A percentile compares a stretch with the other conserved stretches of the same genome.
phyloP scores from a whole-genome alignment of 2,113 vertebrate species.

The Petaurus breviceps region DNA sequence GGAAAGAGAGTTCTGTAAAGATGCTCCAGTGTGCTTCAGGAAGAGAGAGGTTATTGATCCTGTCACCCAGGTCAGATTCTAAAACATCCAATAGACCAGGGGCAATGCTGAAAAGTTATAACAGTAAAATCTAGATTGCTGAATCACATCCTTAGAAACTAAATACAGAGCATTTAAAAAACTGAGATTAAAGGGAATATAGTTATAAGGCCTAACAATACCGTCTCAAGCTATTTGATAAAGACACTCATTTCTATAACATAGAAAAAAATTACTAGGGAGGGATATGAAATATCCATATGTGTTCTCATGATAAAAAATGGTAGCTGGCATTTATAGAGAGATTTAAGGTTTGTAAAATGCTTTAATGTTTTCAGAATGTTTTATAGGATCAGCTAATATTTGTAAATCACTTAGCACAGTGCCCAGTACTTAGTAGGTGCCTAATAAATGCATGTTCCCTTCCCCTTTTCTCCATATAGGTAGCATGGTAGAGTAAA shows the following conservation, averaged over 20 bases:
- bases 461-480: neutral
- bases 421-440: neutral
- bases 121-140: neutral
- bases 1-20: neutral
- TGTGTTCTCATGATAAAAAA: neutral
- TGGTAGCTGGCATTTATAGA: neutral
- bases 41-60: neutral
- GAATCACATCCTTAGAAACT: neutral
- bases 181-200: neutral
- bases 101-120: neutral
- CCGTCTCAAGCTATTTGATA: neutral
- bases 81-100: neutral
- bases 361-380: neutral
- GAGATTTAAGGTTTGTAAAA: neutral
- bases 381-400: neutral
- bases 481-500: neutral
- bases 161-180: neutral
- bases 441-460: neutral
- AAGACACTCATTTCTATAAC: neutral
- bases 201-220: neutral
- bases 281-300: neutral
- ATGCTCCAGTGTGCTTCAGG: neutral
- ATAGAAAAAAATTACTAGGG: neutral
- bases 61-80: neutral
- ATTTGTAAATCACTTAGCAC: neutral